Percentiles rank a stretch among this genome's conserved stretches.
Conservation (phyloP, 1,140 invertebrate species). For the Sesamia nonagrioides region DNA sequence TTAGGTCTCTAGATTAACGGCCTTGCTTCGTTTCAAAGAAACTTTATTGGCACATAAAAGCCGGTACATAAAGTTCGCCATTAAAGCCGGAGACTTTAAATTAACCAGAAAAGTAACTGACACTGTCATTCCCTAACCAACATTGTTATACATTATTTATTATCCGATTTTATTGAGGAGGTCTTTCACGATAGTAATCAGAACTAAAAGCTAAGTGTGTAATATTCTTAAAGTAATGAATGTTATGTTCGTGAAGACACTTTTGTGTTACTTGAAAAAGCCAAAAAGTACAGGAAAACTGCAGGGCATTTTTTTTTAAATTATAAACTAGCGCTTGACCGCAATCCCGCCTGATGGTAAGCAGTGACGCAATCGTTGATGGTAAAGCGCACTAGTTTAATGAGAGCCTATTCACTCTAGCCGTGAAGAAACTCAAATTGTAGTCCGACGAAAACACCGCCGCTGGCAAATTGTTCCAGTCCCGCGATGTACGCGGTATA, state of each 20-base stretch:
- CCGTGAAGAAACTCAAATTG: too few species aligned
- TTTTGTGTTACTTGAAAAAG: background rate
- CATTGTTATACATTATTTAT: slow-evolving; percentile 53
- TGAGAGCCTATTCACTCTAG: too few species aligned
- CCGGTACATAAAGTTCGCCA: slow-evolving; percentile 74
- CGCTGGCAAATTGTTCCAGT: too few species aligned
- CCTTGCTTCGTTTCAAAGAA: slow-evolving; percentile 71
- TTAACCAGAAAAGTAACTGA: slow-evolving; percentile 74
- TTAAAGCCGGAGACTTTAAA: slow-evolving; percentile 79
- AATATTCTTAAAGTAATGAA: background rate
- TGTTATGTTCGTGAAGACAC: background rate
- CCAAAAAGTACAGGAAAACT: background rate
- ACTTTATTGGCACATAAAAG: slow-evolving; percentile 81
- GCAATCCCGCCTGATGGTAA: too few species aligned
- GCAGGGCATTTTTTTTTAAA: too few species aligned
- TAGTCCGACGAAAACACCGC: too few species aligned
- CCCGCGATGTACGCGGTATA: too few species aligned
- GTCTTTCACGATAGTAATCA: slow-evolving; percentile 15
- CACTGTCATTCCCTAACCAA: slow-evolving; percentile 41
- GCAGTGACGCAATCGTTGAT: too few species aligned
- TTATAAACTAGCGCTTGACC: too few species aligned
- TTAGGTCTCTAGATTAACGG: slow-evolving; percentile 76
- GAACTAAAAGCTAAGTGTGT: slow-evolving; percentile 23
- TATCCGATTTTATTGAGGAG: slow-evolving; percentile 36
- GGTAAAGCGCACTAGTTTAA: too few species aligned